Conservation (phyloP, 1,140 invertebrate genomes). For the Bombus confusus region DNA sequence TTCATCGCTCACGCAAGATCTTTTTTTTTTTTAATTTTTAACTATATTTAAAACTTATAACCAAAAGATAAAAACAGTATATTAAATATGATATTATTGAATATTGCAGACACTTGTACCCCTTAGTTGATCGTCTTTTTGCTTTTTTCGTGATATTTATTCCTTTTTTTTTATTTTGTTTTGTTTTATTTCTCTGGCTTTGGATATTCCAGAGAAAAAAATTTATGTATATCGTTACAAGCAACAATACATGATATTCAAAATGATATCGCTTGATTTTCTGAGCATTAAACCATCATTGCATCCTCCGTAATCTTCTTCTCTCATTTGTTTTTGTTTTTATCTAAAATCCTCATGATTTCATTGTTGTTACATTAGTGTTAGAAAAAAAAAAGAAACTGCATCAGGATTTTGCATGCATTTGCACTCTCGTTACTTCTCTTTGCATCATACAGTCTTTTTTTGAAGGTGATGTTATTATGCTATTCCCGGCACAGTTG, state of each 20-base stretch:
- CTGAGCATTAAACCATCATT: slow-evolving; percentile 10
- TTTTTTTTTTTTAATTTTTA: slow-evolving; percentile 23
- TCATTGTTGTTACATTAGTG: slow-evolving; percentile 49
- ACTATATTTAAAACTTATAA: slow-evolving; percentile 52
- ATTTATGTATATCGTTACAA: slow-evolving; percentile 38
- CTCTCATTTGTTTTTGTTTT: not conserved
- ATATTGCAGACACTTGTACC: slow-evolving; percentile 52
- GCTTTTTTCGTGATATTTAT: not conserved
- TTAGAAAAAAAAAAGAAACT: slow-evolving; percentile 47
- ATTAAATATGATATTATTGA: slow-evolving; percentile 56
- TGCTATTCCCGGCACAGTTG: slow-evolving; percentile 18
- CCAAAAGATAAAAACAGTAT: slow-evolving; percentile 53
- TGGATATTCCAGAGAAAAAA: slow-evolving; percentile 24
- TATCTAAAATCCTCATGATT: slow-evolving; percentile 14
- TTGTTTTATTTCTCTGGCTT: slow-evolving; percentile 12
- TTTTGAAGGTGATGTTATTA: slow-evolving; percentile 36
- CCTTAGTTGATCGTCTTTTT: slow-evolving; percentile 46
- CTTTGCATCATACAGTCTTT: slow-evolving; percentile 31
- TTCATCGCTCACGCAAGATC: slow-evolving; percentile 35
- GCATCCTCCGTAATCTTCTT: slow-evolving; percentile 12
- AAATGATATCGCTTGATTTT: slow-evolving; percentile 50
- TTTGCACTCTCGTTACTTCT: slow-evolving; percentile 12
- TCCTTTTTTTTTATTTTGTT: not conserved
- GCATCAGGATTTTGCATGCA: slow-evolving; percentile 14
- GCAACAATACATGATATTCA: slow-evolving; percentile 45